Conservation (phyloP, 1,140 invertebrate genomes). For the Nylanderia fulva region DNA sequence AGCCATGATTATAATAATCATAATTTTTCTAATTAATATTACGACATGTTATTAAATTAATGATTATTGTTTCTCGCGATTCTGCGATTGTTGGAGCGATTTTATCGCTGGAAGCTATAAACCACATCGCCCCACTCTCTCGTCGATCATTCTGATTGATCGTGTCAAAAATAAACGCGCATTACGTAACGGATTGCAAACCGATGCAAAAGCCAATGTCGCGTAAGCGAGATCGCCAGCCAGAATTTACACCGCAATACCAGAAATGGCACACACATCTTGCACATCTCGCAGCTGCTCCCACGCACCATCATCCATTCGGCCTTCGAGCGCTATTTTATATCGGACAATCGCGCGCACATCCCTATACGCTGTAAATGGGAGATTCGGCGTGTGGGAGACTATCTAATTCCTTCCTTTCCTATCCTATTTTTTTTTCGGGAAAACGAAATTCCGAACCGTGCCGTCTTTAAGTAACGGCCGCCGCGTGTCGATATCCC, state of each 20-base stretch:
- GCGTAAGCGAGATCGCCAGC: conserved; percentile 9
- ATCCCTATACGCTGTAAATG: conserved; percentile 54
- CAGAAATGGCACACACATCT: conserved; percentile 31
- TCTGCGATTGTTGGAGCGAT: not conserved
- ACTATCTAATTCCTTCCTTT: conserved; percentile 68
- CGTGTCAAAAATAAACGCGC: conserved; percentile 39
- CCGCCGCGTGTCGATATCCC: conserved; percentile 32
- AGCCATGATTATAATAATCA: not conserved
- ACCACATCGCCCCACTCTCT: not conserved
- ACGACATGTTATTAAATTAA: not conserved
- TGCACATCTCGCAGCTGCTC: conserved; percentile 44
- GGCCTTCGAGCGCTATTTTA: conserved; percentile 52
- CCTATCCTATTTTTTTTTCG: conserved; percentile 61
- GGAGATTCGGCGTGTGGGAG: conserved; percentile 60
- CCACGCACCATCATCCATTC: conserved; percentile 34
- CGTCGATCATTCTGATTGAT: conserved; percentile 30
- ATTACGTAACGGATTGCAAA: conserved; percentile 8
- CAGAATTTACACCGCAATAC: conserved; percentile 47
- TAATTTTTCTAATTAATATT: conserved; percentile 13
- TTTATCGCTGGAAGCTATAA: not conserved
- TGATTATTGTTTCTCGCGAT: not conserved
- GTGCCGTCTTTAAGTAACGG: conserved; percentile 67
- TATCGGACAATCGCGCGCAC: conserved; percentile 44
- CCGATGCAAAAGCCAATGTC: conserved; percentile 32
- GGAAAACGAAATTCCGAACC: conserved; percentile 61